These are phyloP conservation scores for Heterodera filipjevi DNA, from an alignment of 2,888 invertebrate genomes.

Conservation along the genomic window DNA sequence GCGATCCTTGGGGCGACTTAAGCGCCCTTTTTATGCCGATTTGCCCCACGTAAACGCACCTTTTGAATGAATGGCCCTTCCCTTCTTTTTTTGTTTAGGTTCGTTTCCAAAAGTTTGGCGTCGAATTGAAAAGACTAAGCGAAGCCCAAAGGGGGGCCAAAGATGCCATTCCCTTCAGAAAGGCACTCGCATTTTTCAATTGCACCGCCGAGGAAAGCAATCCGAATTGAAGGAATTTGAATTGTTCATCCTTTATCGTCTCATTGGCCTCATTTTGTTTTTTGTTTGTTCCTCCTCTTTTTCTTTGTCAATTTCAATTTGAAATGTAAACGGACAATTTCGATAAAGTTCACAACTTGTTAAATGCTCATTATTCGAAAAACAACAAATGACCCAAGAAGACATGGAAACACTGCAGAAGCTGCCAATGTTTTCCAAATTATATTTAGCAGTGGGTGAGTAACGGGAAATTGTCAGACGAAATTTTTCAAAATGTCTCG, in stretches of 20 bases:
- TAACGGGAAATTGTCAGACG: no score
- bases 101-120: conserved; percentile 5
- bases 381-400: no score
- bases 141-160: background rate
- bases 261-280: background rate
- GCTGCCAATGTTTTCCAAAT: no score
- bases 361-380: no score
- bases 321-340: no score
- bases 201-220: conserved; percentile 1
- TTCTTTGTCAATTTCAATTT: no score
- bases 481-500: no score
- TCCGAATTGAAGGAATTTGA: background rate
- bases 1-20: background rate
- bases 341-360: no score
- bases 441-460: no score
- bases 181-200: conserved; percentile 7
- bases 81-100: background rate
- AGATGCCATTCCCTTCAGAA: conserved; percentile 4
- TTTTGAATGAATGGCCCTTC: background rate
- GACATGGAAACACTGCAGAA: no score
- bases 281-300: background rate
- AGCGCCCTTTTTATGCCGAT: background rate
- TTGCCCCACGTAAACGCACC: background rate
- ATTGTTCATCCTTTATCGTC: no score
- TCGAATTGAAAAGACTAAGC: background rate